Conservation (phyloP, 2,113 vertebrate genomes). For the Acanthisitta chloris region DNA sequence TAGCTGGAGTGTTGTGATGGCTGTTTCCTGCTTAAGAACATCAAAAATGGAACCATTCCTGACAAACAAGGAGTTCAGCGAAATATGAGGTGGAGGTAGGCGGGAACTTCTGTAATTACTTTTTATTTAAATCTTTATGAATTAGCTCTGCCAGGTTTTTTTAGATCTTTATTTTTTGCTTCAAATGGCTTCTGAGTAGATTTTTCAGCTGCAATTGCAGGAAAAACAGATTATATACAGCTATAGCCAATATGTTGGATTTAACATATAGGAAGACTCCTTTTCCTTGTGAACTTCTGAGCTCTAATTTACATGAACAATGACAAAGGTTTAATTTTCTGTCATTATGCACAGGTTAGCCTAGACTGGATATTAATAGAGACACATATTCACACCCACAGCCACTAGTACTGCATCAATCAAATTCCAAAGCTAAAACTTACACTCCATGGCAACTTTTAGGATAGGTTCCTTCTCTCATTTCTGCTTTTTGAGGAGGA, state of each 20-base stretch:
- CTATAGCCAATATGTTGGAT: background rate
- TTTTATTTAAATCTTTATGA: slow-evolving; percentile 63
- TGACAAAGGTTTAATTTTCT: slow-evolving; percentile 20
- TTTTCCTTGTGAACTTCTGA: background rate
- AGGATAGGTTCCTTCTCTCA: background rate
- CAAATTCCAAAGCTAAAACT: slow-evolving; percentile 6
- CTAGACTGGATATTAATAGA: slow-evolving; percentile 62
- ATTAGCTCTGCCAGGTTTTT: slow-evolving; percentile 44
- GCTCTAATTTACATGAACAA: background rate
- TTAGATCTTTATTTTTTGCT: slow-evolving; percentile 21
- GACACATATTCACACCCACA: slow-evolving; percentile 35
- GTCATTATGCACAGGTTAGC: slow-evolving; percentile 57
- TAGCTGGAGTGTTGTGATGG: slow-evolving; percentile 43
- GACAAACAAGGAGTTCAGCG: slow-evolving; percentile 42
- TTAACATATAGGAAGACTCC: background rate
- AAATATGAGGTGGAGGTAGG: slow-evolving; percentile 49
- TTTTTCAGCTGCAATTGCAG: slow-evolving; percentile 11
- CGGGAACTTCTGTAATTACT: slow-evolving; percentile 53
- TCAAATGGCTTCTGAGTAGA: slow-evolving; percentile 9
- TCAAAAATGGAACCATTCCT: slow-evolving; percentile 28
- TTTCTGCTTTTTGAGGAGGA: too few relatives aligned
- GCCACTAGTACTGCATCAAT: slow-evolving; percentile 33
- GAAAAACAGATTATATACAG: background rate
- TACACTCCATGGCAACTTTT: slow-evolving; percentile 17
- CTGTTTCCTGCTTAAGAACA: slow-evolving; percentile 47